Evolutionary conservation across 2,797 vertebrate species (phyloP).

Genomic region (Rhodeus uyekii): DNA sequence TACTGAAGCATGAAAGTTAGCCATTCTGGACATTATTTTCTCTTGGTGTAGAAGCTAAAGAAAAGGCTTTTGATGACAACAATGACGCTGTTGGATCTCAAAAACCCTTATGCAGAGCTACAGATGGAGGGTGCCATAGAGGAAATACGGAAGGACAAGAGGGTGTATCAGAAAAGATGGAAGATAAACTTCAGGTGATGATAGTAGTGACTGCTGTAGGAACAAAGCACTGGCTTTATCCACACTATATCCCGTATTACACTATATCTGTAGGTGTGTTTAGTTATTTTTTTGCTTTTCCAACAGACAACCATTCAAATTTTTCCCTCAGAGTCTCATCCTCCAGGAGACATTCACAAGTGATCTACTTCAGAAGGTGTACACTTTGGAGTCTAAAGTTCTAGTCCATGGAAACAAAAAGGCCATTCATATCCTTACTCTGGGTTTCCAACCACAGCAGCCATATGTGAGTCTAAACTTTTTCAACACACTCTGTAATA

Average conservation of each 20-base stretch:
- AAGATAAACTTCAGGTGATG: slow-evolving; percentile 75
- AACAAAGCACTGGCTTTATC: neutral
- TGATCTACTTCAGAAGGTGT: slow-evolving; percentile 73
- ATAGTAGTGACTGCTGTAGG: neutral
- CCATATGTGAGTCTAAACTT: slow-evolving; percentile 79
- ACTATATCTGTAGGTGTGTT: neutral
- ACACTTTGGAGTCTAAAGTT: slow-evolving; percentile 82
- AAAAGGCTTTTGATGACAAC: slow-evolving; percentile 72
- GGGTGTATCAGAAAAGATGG: slow-evolving; percentile 79
- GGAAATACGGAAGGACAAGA: slow-evolving; percentile 78
- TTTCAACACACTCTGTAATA: neutral
- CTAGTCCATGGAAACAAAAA: slow-evolving; percentile 74
- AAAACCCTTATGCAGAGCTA: slow-evolving; percentile 66
- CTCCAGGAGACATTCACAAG: slow-evolving; percentile 84
- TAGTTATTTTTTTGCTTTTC: slow-evolving; percentile 40
- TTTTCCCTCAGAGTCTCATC: slow-evolving; percentile 76
- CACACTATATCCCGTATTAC: neutral
- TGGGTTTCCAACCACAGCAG: slow-evolving; percentile 76
- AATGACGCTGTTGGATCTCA: slow-evolving; percentile 66
- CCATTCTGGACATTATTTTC: neutral
- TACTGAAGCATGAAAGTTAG: neutral
- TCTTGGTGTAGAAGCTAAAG: slow-evolving; percentile 68
- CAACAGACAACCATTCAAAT: slow-evolving; percentile 82
- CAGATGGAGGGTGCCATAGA: slow-evolving; percentile 80
- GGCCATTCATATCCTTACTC: slow-evolving; percentile 76